phyloP scores from a whole-genome alignment of 2,113 vertebrate genomes.

The Picathartes gymnocephalus region DNA sequence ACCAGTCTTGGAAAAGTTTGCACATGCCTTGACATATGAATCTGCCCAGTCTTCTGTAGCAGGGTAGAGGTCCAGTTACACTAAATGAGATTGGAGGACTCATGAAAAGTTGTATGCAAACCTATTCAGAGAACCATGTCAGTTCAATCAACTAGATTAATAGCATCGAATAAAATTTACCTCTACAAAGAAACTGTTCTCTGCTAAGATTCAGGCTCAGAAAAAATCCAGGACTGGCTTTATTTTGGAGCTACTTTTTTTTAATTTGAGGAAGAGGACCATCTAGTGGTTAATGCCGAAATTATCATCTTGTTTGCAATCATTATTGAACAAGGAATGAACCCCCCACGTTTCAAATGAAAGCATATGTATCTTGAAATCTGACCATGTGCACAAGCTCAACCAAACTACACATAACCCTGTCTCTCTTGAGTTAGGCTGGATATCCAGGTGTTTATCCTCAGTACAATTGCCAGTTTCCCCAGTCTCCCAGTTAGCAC shows the following conservation, averaged over 20 bases:
- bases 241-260: neutral
- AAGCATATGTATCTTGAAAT: neutral
- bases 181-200: neutral
- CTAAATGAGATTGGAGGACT: neutral
- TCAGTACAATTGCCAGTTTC: neutral
- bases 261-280: conserved; percentile 3
- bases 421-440: neutral
- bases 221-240: neutral
- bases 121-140: neutral
- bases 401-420: neutral
- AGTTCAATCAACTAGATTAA: neutral
- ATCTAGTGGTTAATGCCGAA: conserved; percentile 24
- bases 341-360: rapidly evolving
- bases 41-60: neutral
- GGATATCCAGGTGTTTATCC: neutral
- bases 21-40: neutral
- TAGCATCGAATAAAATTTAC: neutral
- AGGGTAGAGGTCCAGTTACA: neutral
- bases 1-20: neutral
- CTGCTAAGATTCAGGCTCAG: neutral
- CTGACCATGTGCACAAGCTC: neutral
- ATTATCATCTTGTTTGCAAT: neutral
- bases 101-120: neutral
- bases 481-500: neutral
- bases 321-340: neutral